phyloP scores from a whole-genome alignment of 1,140 invertebrate genomes.

The Drosophila kurseongensis region DNA sequence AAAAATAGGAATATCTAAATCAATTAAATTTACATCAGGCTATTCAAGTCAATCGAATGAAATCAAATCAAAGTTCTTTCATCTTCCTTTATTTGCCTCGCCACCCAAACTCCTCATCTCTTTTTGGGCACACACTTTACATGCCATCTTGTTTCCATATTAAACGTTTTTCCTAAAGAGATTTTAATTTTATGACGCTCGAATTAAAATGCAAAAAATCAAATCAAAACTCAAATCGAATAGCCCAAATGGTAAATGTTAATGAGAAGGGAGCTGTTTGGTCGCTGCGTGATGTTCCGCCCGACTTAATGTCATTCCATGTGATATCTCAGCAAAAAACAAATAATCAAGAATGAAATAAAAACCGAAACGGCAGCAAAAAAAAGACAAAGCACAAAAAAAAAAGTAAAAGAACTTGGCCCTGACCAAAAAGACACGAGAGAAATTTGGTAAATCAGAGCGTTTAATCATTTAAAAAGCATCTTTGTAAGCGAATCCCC shows the following conservation, averaged over 20 bases:
- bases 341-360: conserved; percentile 9
- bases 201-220: conserved; percentile 31
- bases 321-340: conserved; percentile 37
- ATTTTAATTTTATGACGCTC: conserved; percentile 13
- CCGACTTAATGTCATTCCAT: conserved; percentile 43
- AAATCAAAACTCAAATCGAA: conserved; percentile 44
- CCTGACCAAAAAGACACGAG: conserved; percentile 50
- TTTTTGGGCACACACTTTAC: background rate
- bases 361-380: conserved; percentile 19
- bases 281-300: conserved; percentile 37
- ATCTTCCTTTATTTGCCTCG: background rate
- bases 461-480: conserved; percentile 81
- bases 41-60: conserved; percentile 1
- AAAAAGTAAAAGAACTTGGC: conserved; percentile 37
- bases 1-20: background rate
- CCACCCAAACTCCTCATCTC: background rate
- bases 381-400: conserved; percentile 14
- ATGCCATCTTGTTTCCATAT: conserved; percentile 7
- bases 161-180: conserved; percentile 7
- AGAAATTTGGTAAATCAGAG: conserved; percentile 51
- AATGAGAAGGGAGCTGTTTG: conserved; percentile 17
- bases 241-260: conserved; percentile 32
- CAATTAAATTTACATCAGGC: background rate
- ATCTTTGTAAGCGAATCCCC: conserved; percentile 58
- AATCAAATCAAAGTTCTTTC: conserved; percentile 13